Conservation (phyloP, 2,888 invertebrate genomes). For the Limulus polyphemus region DNA sequence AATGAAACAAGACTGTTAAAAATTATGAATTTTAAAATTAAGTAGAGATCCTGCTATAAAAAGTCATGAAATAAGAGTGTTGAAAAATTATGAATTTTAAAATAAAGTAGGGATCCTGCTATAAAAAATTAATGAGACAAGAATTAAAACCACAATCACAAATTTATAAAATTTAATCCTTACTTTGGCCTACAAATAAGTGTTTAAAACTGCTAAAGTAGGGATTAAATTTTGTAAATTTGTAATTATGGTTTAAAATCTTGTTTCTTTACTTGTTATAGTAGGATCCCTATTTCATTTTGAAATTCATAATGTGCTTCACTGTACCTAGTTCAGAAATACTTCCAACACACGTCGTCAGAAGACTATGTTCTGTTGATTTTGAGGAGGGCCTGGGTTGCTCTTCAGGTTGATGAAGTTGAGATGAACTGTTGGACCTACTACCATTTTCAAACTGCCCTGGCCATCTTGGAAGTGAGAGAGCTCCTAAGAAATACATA, state of each 20-base stretch:
- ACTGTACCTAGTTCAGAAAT: slow-evolving; percentile 49
- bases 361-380: slow-evolving; percentile 51
- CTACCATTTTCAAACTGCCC: slow-evolving; percentile 15
- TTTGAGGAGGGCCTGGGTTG: slow-evolving; percentile 14
- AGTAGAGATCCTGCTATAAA: too few relatives aligned
- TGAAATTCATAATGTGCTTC: background rate
- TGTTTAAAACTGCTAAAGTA: too few relatives aligned
- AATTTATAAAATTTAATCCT: too few relatives aligned
- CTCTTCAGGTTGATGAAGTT: slow-evolving; percentile 12
- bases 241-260: background rate
- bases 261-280: background rate
- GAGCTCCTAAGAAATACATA: slow-evolving; percentile 12
- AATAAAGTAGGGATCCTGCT: too few relatives aligned
- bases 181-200: too few relatives aligned
- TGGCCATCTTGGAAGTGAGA: slow-evolving; percentile 22
- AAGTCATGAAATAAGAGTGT: too few relatives aligned
- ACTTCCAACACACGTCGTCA: slow-evolving; percentile 81
- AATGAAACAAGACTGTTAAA: too few relatives aligned
- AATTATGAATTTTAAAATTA: too few relatives aligned
- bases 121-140: too few relatives aligned
- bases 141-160: too few relatives aligned
- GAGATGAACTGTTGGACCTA: slow-evolving; percentile 13
- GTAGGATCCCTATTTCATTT: too few relatives aligned
- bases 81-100: too few relatives aligned
- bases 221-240: background rate